These are phyloP conservation scores for Opisthocomus hoazin DNA, from an alignment of 2,113 vertebrate species.

Conservation along the genomic window DNA sequence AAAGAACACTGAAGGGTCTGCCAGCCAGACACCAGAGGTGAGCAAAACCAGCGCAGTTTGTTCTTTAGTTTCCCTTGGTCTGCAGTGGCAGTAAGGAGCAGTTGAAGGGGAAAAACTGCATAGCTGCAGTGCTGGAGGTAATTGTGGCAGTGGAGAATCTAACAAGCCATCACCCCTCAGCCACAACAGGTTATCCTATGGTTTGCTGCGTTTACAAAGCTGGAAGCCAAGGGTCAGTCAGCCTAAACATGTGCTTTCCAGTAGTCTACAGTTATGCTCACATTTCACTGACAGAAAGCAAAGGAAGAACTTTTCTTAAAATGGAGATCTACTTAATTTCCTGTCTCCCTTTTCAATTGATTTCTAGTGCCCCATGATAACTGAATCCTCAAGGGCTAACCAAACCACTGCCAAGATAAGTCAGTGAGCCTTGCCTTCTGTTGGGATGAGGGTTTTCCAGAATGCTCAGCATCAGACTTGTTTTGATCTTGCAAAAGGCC, in stretches of 20 bases:
- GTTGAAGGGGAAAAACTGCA: accelerated
- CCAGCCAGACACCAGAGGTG: neutral
- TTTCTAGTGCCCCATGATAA: neutral
- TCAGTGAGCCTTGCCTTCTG: neutral
- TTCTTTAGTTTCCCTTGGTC: neutral
- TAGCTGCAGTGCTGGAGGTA: neutral
- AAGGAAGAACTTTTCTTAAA: neutral
- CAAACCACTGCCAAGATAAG: neutral
- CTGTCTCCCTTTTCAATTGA: neutral
- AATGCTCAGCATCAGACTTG: neutral
- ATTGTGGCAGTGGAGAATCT: neutral
- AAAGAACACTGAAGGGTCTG: neutral
- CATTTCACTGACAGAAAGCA: neutral
- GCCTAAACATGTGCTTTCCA: neutral
- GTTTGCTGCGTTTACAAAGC: neutral
- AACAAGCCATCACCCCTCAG: neutral
- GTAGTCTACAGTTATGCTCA: neutral
- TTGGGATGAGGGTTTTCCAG: neutral
- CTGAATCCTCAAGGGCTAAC: neutral
- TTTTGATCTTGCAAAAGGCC: neutral
- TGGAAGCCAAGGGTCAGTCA: neutral
- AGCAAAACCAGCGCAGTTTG: neutral
- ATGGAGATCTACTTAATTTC: neutral
- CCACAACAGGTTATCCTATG: neutral
- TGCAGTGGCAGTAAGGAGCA: neutral